Percentiles rank a stretch among this genome's conserved stretches.
phyloP scores from a whole-genome alignment of 2,888 invertebrate genomes.

The Callyntrura sp. region DNA sequence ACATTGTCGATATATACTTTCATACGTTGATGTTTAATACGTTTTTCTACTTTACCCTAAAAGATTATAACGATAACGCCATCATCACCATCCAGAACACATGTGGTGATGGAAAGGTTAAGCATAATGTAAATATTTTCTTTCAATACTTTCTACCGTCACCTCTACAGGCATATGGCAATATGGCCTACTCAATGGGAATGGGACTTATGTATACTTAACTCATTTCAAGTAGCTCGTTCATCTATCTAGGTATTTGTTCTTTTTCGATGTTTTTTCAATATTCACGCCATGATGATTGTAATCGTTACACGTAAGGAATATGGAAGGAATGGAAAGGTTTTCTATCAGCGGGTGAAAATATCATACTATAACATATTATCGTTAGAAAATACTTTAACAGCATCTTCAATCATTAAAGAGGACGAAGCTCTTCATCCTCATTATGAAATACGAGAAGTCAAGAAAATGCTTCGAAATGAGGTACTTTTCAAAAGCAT shows the following conservation, averaged over 20 bases:
- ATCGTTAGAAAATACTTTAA: neutral
- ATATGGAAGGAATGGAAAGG: neutral
- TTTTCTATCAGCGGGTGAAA: neutral
- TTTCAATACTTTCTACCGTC: slow-evolving; percentile 49
- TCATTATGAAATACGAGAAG: neutral
- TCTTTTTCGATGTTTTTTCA: neutral
- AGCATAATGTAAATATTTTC: slow-evolving; percentile 58
- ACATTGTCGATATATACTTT: slow-evolving; percentile 1
- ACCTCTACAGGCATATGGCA: neutral
- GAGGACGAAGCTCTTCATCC: neutral
- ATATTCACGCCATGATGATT: neutral
- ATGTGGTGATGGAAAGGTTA: slow-evolving; percentile 3
- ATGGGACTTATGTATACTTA: no score
- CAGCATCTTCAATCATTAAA: neutral
- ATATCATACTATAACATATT: neutral
- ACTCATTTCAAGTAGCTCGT: neutral
- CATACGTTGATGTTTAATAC: neutral
- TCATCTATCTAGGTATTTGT: neutral
- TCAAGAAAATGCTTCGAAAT: no score
- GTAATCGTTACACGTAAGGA: neutral
- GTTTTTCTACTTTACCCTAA: slow-evolving; percentile 4
- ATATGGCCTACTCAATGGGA: neutral
- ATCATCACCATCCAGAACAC: slow-evolving; percentile 18
- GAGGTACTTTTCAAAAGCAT: neutral
- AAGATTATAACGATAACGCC: slow-evolving; percentile 1